These are phyloP conservation scores for Mionectes macconnelli DNA, from an alignment of 2,113 vertebrate species.

Conservation along the genomic window DNA sequence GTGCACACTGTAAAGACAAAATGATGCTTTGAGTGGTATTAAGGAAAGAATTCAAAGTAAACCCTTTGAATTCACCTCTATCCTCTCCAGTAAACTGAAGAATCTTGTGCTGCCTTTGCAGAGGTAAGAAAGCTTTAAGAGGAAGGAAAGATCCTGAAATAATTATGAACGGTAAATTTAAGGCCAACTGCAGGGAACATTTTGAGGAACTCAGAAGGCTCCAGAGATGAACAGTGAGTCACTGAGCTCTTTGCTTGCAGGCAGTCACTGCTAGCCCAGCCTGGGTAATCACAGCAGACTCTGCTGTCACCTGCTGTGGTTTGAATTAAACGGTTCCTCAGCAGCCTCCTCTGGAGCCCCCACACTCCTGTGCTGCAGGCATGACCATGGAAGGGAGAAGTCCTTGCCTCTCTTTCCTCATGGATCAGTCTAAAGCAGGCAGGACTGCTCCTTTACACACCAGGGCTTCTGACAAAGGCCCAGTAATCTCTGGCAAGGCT, in stretches of 20 bases:
- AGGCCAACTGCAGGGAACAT: not conserved
- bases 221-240: not conserved
- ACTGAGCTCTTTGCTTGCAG: not conserved
- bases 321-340: not conserved
- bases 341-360: not conserved
- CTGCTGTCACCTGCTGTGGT: not conserved
- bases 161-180: not conserved
- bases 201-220: not conserved
- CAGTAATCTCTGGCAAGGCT: not conserved
- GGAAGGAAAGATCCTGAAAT: not conserved
- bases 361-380: not conserved
- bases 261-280: not conserved
- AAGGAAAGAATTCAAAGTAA: not conserved
- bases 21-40: not conserved
- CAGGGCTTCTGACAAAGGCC: not conserved
- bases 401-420: not conserved
- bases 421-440: not conserved
- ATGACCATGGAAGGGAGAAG: accelerated
- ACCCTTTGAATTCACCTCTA: not conserved
- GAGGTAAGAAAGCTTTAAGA: not conserved
- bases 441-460: not conserved
- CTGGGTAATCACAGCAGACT: not conserved
- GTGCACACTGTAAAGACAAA: accelerated
- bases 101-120: not conserved
- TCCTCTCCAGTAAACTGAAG: not conserved